phyloP scores from a whole-genome alignment of 2,113 vertebrate species.

The Todiramphus chloris region DNA sequence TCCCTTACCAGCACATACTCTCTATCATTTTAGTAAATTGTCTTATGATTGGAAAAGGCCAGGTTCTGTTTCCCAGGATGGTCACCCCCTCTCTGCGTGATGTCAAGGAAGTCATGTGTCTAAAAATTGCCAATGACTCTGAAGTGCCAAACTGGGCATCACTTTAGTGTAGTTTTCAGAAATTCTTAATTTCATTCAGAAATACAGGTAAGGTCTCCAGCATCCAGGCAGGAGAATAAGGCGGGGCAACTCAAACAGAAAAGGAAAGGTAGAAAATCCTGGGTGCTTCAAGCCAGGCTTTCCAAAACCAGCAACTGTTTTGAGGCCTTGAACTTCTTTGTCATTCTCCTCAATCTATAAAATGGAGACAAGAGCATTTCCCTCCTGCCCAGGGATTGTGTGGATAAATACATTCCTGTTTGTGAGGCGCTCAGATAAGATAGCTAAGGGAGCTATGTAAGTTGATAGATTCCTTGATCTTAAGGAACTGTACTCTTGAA shows the following conservation, averaged over 20 bases:
- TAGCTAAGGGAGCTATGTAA: constrained; percentile 52
- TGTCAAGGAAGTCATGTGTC: neutral
- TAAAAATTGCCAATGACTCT: neutral
- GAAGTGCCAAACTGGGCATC: neutral
- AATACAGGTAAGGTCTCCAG: neutral
- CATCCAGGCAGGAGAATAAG: neutral
- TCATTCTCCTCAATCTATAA: constrained; percentile 4
- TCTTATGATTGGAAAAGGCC: neutral
- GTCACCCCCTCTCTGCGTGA: neutral
- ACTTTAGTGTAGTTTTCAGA: neutral
- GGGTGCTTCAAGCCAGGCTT: neutral
- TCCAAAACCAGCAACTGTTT: neutral
- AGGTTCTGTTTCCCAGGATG: neutral
- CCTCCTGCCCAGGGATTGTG: neutral
- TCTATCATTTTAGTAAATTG: neutral
- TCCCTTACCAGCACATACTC: neutral
- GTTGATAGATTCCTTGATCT: constrained; percentile 63
- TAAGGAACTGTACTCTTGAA: constrained; percentile 47
- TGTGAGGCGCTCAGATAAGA: constrained; percentile 52
- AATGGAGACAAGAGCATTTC: constrained; percentile 27
- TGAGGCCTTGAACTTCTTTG: neutral
- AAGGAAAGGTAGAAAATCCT: neutral
- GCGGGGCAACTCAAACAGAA: neutral
- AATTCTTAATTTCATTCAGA: neutral
- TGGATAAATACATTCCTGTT: constrained; percentile 43